phyloP scores from a whole-genome alignment of 2,113 vertebrate genomes.

The Arvicanthis niloticus region DNA sequence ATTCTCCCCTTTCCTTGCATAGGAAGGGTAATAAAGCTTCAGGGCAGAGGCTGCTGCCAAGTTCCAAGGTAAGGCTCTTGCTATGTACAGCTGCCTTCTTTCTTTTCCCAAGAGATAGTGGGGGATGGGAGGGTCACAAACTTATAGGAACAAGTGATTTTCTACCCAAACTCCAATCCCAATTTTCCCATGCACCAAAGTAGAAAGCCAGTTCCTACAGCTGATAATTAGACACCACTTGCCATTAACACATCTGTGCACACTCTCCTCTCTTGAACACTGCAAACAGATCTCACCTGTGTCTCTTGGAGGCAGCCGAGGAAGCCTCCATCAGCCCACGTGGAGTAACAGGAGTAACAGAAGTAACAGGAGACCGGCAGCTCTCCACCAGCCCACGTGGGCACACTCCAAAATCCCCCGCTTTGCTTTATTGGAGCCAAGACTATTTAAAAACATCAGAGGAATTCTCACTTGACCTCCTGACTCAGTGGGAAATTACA shows the following conservation, averaged over 20 bases:
- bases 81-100: not conserved
- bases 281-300: not conserved
- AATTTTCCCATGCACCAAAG: not conserved
- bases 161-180: not conserved
- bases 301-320: not conserved
- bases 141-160: constrained; percentile 8
- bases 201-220: not conserved
- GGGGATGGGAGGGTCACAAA: not conserved
- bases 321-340: not conserved
- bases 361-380: not conserved
- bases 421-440: not conserved
- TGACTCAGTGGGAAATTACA: constrained; percentile 27
- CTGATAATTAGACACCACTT: not conserved
- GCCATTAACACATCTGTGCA: not conserved
- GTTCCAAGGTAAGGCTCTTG: not conserved
- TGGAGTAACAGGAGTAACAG: not conserved
- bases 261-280: not conserved
- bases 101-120: not conserved
- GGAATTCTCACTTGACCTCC: constrained; percentile 64
- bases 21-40: not conserved
- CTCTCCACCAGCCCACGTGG: constrained; percentile 12
- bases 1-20: rapidly evolving
- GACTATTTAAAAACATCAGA: constrained; percentile 74
- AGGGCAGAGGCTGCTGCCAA: too few species aligned
- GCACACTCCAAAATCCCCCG: not conserved